Percentiles rank a stretch among this genome's conserved stretches.
These are phyloP conservation scores for Hyposmocoma kahamanoa DNA, from an alignment of 1,140 invertebrate species.

Conservation along the genomic window DNA sequence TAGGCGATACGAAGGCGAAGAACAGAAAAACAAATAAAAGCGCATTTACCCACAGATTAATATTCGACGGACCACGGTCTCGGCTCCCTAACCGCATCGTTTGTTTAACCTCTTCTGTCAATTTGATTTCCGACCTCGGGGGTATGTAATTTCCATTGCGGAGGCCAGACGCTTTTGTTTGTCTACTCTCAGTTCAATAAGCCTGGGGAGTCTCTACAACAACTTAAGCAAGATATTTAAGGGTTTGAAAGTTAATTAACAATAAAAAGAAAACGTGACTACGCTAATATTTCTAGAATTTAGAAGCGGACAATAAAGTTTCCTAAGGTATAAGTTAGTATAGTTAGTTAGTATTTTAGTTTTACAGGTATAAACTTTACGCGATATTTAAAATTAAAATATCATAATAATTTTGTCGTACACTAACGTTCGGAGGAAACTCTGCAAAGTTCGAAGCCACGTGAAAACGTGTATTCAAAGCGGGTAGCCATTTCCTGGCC, in stretches of 20 bases:
- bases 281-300: neutral
- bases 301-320: too few relatives aligned
- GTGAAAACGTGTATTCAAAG: slow-evolving; percentile 23
- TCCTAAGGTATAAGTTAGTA: too few relatives aligned
- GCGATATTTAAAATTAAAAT: too few relatives aligned
- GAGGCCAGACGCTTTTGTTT: slow-evolving; percentile 55
- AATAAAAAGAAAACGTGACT: neutral
- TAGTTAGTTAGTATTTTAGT: too few relatives aligned
- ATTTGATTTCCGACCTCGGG: slow-evolving; percentile 68
- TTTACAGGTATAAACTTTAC: too few relatives aligned
- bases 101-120: slow-evolving; percentile 72
- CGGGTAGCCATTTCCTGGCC: slow-evolving; percentile 19
- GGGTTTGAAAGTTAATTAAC: neutral
- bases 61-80: slow-evolving; percentile 63
- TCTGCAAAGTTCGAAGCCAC: neutral
- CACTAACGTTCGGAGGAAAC: neutral
- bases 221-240: neutral
- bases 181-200: slow-evolving; percentile 47
- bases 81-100: slow-evolving; percentile 61
- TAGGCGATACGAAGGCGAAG: too few relatives aligned
- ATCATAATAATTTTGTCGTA: too few relatives aligned
- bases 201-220: neutral
- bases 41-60: slow-evolving; percentile 69
- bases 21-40: slow-evolving; percentile 68
- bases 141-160: slow-evolving; percentile 70